phyloP scores from a whole-genome alignment of 2,113 vertebrate species.

The Thomomys bottae region DNA sequence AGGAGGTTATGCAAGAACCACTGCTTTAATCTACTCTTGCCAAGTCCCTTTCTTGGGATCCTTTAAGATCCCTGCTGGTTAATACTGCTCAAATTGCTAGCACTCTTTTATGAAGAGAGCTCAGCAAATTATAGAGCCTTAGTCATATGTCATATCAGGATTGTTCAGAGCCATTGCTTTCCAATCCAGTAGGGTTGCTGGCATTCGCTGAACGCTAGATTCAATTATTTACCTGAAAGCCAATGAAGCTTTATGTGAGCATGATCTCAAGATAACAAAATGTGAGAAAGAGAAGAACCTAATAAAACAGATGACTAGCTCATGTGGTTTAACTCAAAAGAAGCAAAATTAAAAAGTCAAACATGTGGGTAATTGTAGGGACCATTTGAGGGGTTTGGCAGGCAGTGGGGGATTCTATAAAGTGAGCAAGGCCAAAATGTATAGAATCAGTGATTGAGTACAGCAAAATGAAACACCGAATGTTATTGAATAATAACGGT shows the following conservation, averaged over 20 bases:
- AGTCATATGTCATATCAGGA: constrained; percentile 14
- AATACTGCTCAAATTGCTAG: constrained; percentile 3
- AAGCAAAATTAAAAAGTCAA: neutral
- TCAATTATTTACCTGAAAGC: constrained; percentile 10
- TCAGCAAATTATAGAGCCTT: constrained; percentile 18
- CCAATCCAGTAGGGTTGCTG: neutral
- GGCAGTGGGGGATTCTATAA: no score
- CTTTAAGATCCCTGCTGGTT: neutral
- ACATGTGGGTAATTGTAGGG: neutral
- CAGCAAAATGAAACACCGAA: no score
- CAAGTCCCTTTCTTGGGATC: neutral
- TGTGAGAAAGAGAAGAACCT: neutral
- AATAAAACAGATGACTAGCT: neutral
- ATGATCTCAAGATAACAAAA: constrained; percentile 1
- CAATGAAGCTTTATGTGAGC: constrained; percentile 41
- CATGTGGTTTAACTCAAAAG: neutral
- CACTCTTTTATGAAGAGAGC: neutral
- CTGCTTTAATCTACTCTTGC: neutral
- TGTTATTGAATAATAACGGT: no score
- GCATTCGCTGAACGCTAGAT: neutral
- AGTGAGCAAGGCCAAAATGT: no score
- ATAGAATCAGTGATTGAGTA: no score
- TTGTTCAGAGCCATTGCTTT: neutral
- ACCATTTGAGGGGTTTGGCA: no score
- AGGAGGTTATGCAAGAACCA: neutral